Evolutionary conservation across 2,113 vertebrate species (phyloP), one percentile per base, ranked within the genome.

Genomic region (Ceratotherium simum): DNA sequence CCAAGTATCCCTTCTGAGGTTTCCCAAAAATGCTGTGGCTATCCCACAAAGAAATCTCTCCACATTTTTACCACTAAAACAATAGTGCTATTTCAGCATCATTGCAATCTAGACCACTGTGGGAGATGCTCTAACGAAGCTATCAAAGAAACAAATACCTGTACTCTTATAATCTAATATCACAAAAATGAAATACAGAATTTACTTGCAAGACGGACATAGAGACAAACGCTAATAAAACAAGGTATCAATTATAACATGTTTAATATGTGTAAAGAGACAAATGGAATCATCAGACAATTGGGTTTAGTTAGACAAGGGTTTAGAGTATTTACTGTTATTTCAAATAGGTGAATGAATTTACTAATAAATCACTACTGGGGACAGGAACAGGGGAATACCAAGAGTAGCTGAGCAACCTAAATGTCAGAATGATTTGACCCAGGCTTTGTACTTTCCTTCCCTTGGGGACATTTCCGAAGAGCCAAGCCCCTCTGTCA

Each of bases 11-110:
- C 73, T 93, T 91, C 85, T 96, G 95, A 75, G 93, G 96, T 96
- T 97, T 97, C 81, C 23, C 76, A 97, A 75, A 95, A 97, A 97
- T 93, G 82, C 78, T 97, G 96, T 89, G 96, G 95, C 81, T 83
- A 9, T 91, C 88, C 79, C 93, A 96, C 88, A 97, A 67, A 54
- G 67, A 95, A 33, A 67, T 89, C 79, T 56, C 91, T 96, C 46
- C 69, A 16, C 87, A 72, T 64, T 96, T 82, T 94, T 29, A 90
- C 90, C 94, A 20, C 70, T 84, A 51, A 89, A 83, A 96, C 83
- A 97, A 80, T 80, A 95, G 56, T 92, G 75, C 96, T 92, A 96
- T 93, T 95, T 97, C 88, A 95, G 89, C 82, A 92, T 31, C 48
- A 21, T 13, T 96, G 36, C 46, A 60, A 86, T 89, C 29, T 79